Base-by-base conservation (phyloP, 92 coral and sea anemone genomes). In the Phenganax subtilis region DNA sequence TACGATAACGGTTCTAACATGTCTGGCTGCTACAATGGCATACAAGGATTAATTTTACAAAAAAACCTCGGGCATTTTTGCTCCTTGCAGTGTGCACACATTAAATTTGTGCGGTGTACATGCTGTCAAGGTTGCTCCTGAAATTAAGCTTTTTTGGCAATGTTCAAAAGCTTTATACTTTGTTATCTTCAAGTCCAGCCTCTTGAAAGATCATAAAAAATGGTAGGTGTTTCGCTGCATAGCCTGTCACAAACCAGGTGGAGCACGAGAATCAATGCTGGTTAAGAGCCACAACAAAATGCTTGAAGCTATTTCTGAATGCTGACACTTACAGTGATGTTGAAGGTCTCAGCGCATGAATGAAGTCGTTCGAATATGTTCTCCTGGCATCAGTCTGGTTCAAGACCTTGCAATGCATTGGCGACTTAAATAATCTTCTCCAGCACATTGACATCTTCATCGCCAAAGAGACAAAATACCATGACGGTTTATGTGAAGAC, bases 251-350 rank as follows among this genome's bases (percentile, higher is more conserved):
- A 25, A 10, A 64, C 70, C 10, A 25, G 70, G 9, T 64, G 70
- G 75, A 71, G 75, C 7, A 55, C 75, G 12, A 71, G 75, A 71
- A 71, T 71, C 14, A 51, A 68, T 44, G 73, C 27, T 68, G 12
- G 73, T 68, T 6, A 68, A 68, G 73, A 68, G 25, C 27, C 47
- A 68, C 73, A 68, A 12, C 73, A 68, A 71, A 20, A 37, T 71
- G 76, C n/a, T 71, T 10, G 56, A 71, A 16, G 56, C 51, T 3
- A 57, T 71, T 71, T 71, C 30, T 68, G 73, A 29, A 31, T 5
- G 44, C 15, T 68, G 15, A 12, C 1, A 16, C 4, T 27, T 68
- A 7, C 47, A 29, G 73, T 44, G 51, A 25, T 68, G 73, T 27
- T 29, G 73, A 68, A n/a, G n/a, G 8, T 68, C 54, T 68, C 5